A percentile compares a stretch with the other conserved stretches of the same genome.
These are phyloP conservation scores for Procapra przewalskii DNA, from an alignment of 2,113 vertebrate species.

Conservation along the genomic window DNA sequence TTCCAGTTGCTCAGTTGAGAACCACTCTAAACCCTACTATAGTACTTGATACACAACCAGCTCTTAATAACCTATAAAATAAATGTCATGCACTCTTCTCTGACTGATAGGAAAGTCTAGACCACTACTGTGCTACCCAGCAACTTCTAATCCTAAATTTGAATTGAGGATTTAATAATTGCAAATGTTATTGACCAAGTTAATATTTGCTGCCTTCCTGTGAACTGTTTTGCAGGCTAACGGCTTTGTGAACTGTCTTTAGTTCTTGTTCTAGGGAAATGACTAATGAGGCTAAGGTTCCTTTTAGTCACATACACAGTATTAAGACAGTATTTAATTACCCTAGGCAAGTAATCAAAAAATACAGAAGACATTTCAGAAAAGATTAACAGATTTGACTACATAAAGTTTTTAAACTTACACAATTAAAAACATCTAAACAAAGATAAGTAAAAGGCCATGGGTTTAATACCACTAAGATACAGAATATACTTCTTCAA, in stretches of 20 bases:
- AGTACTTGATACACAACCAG: not conserved
- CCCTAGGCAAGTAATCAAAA: not conserved
- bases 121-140: not conserved
- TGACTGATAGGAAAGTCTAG: not conserved
- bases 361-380: not conserved
- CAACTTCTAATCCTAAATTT: not conserved
- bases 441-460: not conserved
- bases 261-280: not conserved
- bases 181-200: not conserved
- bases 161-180: not conserved
- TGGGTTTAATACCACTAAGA: not conserved
- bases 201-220: not conserved
- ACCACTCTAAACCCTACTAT: not conserved
- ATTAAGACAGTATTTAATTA: constrained; percentile 7
- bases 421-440: not conserved
- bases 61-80: not conserved
- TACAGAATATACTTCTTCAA: not conserved
- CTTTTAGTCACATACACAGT: constrained; percentile 3
- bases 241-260: not conserved
- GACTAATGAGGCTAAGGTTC: not conserved
- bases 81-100: not conserved
- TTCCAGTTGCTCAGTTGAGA: not conserved
- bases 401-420: not conserved
- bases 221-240: not conserved
- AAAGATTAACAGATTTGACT: not conserved